A percentile compares a stretch with the other conserved stretches of the same genome.
phyloP scores from a whole-genome alignment of 1,140 invertebrate genomes.

The Bombus polaris region DNA sequence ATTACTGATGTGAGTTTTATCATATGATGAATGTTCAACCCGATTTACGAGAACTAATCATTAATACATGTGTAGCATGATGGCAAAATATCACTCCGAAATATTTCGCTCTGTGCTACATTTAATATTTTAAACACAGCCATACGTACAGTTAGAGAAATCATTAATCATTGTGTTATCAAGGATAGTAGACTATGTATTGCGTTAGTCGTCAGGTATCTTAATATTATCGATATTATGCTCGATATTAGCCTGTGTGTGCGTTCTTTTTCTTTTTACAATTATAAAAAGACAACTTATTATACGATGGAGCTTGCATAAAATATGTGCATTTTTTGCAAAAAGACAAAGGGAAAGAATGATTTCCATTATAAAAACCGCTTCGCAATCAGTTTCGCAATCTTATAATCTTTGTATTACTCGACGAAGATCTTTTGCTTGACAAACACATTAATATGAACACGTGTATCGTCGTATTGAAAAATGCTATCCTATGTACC shows the following conservation, averaged over 20 bases:
- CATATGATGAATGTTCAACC: not conserved
- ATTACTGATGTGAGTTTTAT: not conserved
- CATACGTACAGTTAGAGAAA: not conserved
- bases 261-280: not conserved
- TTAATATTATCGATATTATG: constrained; percentile 9
- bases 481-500: constrained; percentile 27
- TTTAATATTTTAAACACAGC: constrained; percentile 8
- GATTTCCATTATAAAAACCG: not conserved
- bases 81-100: not conserved
- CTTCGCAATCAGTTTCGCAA: not conserved
- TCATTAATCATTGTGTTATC: not conserved
- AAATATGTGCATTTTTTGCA: not conserved
- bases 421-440: not conserved
- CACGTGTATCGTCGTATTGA: constrained; percentile 16
- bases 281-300: not conserved
- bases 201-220: not conserved
- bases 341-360: not conserved
- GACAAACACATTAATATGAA: not conserved
- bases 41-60: not conserved
- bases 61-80: not conserved
- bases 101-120: constrained; percentile 3
- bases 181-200: not conserved
- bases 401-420: not conserved
- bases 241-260: constrained; percentile 17
- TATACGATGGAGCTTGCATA: not conserved